Percentiles rank a stretch among this genome's conserved stretches.
These are phyloP conservation scores for Chrysomela aeneicollis DNA, from an alignment of 2,888 invertebrate species.

Conservation along the genomic window DNA sequence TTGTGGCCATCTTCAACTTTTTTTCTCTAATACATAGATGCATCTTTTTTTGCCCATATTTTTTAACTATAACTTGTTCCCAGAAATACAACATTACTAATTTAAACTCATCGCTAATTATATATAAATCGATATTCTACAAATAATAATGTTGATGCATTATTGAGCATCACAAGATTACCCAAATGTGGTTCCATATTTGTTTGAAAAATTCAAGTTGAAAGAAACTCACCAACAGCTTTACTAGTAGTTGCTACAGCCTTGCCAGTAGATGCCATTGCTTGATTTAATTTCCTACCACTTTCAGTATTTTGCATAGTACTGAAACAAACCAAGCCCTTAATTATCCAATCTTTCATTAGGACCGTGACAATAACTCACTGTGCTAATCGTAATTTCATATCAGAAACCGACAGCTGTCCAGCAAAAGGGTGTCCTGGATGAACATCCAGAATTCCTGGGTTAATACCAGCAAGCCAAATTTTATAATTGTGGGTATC, in stretches of 20 bases:
- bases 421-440: conserved; percentile 95
- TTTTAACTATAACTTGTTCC: too few relatives aligned
- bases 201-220: too few relatives aligned
- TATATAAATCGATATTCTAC: too few relatives aligned
- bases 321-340: conserved; percentile 62
- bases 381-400: conserved; percentile 92
- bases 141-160: too few relatives aligned
- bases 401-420: conserved; percentile 91
- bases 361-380: conserved; percentile 63
- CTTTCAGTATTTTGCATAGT: conserved; percentile 95
- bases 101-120: too few relatives aligned
- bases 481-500: conserved; percentile 87
- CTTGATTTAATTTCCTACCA: conserved; percentile 91
- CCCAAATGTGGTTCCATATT: too few relatives aligned
- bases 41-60: too few relatives aligned
- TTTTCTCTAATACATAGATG: too few relatives aligned
- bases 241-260: conserved; percentile 84
- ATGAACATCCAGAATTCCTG: conserved; percentile 73
- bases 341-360: neutral
- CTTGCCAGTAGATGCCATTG: conserved; percentile 89
- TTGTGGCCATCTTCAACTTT: too few relatives aligned
- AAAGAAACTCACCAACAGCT: conserved; percentile 69
- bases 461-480: conserved; percentile 77
- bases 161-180: neutral
- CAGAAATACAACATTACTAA: too few relatives aligned